These are phyloP conservation scores for Ptilonorhynchus violaceus DNA, from an alignment of 2,113 vertebrate genomes.

Conservation along the genomic window DNA sequence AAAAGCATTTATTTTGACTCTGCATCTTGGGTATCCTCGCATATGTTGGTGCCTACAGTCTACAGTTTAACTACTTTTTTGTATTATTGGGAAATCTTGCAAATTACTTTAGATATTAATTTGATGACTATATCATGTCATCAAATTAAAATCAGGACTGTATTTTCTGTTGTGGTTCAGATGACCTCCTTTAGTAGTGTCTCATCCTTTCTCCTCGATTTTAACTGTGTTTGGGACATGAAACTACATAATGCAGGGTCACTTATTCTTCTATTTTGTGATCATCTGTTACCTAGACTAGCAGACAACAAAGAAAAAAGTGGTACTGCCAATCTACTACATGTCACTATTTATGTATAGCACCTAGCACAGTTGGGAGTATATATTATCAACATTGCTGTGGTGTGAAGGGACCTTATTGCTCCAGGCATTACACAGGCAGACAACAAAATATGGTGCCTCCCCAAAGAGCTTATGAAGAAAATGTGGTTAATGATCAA, in stretches of 20 bases:
- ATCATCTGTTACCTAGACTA: constrained; percentile 33
- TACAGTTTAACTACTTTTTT: background rate
- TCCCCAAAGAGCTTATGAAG: background rate
- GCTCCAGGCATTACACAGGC: constrained; percentile 5
- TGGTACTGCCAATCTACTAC: background rate
- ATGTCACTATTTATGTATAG: constrained; percentile 28
- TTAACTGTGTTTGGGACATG: background rate
- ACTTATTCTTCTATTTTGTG: background rate
- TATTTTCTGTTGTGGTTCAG: background rate
- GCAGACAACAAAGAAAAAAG: constrained; percentile 7
- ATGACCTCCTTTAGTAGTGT: background rate
- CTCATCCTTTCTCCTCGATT: background rate
- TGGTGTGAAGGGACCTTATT: constrained; percentile 51
- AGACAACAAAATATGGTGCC: constrained; percentile 26
- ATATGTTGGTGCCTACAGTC: background rate
- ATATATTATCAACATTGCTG: constrained; percentile 8
- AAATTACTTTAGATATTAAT: background rate
- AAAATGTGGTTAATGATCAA: background rate
- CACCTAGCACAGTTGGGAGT: constrained; percentile 32
- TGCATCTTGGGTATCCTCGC: background rate
- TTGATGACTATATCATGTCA: background rate
- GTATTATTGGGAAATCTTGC: background rate
- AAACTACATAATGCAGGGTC: background rate
- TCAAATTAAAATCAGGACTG: background rate
- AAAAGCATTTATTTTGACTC: background rate